These are phyloP conservation scores for Lordiphosa clarofinis DNA, from an alignment of 1,140 invertebrate species.

Conservation along the genomic window DNA sequence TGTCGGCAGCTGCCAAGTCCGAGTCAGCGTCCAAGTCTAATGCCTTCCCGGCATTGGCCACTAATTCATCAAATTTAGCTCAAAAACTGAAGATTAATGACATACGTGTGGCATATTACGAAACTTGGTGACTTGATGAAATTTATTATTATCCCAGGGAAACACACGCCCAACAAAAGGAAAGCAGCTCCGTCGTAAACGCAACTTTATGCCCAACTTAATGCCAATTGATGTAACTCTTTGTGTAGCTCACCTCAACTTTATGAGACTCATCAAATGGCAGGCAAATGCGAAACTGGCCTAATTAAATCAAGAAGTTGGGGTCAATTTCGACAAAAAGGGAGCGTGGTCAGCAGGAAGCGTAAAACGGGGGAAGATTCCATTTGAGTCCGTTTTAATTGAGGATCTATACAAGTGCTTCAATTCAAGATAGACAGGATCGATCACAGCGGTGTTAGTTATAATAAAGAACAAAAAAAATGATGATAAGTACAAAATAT, in stretches of 20 bases:
- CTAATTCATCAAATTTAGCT: slow-evolving; percentile 78
- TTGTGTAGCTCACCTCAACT: slow-evolving; percentile 19
- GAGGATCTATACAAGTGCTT: too few species aligned
- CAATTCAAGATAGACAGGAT: too few species aligned
- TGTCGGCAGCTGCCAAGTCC: slow-evolving; percentile 68
- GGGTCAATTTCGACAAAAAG: too few species aligned
- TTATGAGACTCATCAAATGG: slow-evolving; percentile 35
- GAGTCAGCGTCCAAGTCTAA: slow-evolving; percentile 48
- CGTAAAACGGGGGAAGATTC: too few species aligned
- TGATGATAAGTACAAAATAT: too few species aligned
- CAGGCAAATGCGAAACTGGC: neutral
- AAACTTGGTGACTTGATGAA: slow-evolving; percentile 76
- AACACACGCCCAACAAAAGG: too few species aligned
- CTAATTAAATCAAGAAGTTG: slow-evolving; percentile 15
- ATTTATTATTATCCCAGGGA: slow-evolving; percentile 63
- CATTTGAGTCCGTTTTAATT: too few species aligned
- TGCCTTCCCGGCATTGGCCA: slow-evolving; percentile 44
- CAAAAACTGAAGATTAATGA: slow-evolving; percentile 75
- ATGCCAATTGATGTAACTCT: slow-evolving; percentile 43
- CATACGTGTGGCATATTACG: slow-evolving; percentile 75
- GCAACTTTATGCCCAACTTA: slow-evolving; percentile 30
- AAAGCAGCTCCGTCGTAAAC: slow-evolving; percentile 34
- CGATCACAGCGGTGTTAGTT: too few species aligned
- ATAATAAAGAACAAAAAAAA: too few species aligned
- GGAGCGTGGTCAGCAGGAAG: too few species aligned